Base-by-base conservation (phyloP, 1,140 invertebrate genomes). In the Euura saliciscinereae region DNA sequence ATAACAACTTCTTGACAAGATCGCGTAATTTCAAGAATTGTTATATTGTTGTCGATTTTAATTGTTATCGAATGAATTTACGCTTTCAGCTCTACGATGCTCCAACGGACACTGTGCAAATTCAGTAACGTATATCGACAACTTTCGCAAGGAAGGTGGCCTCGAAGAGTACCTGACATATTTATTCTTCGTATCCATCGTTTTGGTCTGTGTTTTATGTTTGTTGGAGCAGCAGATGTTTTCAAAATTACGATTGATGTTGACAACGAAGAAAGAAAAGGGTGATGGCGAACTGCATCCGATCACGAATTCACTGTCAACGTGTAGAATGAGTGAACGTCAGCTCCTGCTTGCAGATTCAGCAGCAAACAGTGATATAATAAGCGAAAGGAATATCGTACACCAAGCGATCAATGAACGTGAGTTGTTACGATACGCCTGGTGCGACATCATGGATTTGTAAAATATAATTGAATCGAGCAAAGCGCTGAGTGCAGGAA, bases 331-430 rank as follows among this genome's bases (percentile, higher is more conserved):
- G n/a, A n/a, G n/a, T n/a, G n/a, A n/a, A n/a, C n/a, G n/a, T n/a
- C n/a, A n/a, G n/a, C n/a, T n/a, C n/a, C n/a, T n/a, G n/a, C n/a
- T n/a, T n/a, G n/a, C n/a, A n/a, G 70, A 73, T 6, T 59, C 66
- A 0, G 67, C 78, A 45, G 74, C 83, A 73, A 89, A 91, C 73
- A 75, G 78, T 4, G 90, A 90, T 73, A 89, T 90, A 4, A 66
- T 73, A 3, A 77, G 80, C 0, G 90, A 90, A 76, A 82, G 82
- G 44, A 42, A 75, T 10, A 86, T 85, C 73, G 86, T 85, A 8
- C 71, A 78, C 10, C 64, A 51, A 5, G 74, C 87, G n/a, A 68
- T 73, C 1, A 66, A 75, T 4, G 43, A 71, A 43, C 45, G 75
- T 51, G 28, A 80, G 59, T 59, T n/a, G 45, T 75, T 45, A 80